These are phyloP conservation scores for Nebria salina DNA, from an alignment of 2,888 invertebrate genomes.

Conservation along the genomic window DNA sequence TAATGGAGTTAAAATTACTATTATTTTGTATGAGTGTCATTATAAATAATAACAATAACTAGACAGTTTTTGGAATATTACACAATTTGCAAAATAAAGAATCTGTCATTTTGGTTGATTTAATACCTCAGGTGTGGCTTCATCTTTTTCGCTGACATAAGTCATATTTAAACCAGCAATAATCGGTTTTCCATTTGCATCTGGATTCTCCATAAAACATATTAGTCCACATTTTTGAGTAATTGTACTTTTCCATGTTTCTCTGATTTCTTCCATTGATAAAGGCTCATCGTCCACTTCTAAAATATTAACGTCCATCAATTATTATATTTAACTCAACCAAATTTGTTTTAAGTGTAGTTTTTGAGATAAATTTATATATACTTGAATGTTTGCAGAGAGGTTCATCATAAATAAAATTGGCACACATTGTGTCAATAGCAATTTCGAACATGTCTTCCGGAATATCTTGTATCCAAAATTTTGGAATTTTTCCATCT, in stretches of 20 bases:
- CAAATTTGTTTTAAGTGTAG: too few relatives aligned
- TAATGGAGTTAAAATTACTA: too few relatives aligned
- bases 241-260: slow-evolving; percentile 51
- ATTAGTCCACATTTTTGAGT: slow-evolving; percentile 55
- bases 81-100: too few relatives aligned
- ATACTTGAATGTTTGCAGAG: slow-evolving; percentile 63
- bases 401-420: slow-evolving; percentile 66
- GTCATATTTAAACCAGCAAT: slow-evolving; percentile 57
- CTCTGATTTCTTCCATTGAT: slow-evolving; percentile 52
- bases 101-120: too few relatives aligned
- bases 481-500: slow-evolving; percentile 57
- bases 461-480: slow-evolving; percentile 64
- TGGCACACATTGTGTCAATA: slow-evolving; percentile 59
- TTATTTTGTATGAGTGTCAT: too few relatives aligned
- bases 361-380: too few relatives aligned
- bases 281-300: slow-evolving; percentile 51
- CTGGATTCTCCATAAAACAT: slow-evolving; percentile 55
- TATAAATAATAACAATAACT: too few relatives aligned
- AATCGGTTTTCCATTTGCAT: slow-evolving; percentile 54
- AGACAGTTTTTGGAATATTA: too few relatives aligned
- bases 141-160: slow-evolving; percentile 48
- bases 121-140: slow-evolving; percentile 27
- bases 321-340: too few relatives aligned
- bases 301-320: slow-evolving; percentile 47
- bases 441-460: slow-evolving; percentile 61